Evolutionary conservation across 1,140 invertebrate genomes (phyloP), one percentile per base, ranked within the genome.

Genomic region (Drosophila equinoxialis): DNA sequence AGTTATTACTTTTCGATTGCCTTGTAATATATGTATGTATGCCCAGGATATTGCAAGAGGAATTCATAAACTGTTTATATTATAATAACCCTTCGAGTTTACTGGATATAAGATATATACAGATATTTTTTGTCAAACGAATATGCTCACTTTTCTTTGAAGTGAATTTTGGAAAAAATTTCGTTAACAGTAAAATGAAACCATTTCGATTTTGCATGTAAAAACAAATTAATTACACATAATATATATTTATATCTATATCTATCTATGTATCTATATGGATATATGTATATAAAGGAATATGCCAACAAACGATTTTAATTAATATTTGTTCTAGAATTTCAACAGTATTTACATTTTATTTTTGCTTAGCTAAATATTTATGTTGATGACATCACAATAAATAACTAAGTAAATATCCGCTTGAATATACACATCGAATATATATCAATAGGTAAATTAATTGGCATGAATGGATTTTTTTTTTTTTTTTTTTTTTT

Each of bases 271-370:
- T 23, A 23, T 48, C 20, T 51, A 23, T 51, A 23, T 51, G 20
- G 20, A 13, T 48, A 48, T 7, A 11, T 51, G 11, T 51, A 23
- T 23, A 51, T 10, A 11, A 1, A 23, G 7, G 20, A 11, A 51
- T 51, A 51, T 23, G 45, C 17, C 45, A 6, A 51, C 62, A 20
- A 35, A 63, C 55, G 65, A 39, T 79, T 78, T 68, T 71, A 85
- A 86, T 85, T 85, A 86, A 86, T 85, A 79, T 85, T 86, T 79
- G 75, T 72, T 68, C 64, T 65, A 41, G 6, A 26, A 72, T 69
- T 81, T 77, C 69, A 64, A 69, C 55, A 60, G 45, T 58, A 75
- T 72, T 71, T 76, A 71, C 68, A 65, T 75, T 45, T 72, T 57
- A 37, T 62, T 54, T 67, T 67, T 71, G 63, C 81, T 83, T 83